These are phyloP conservation scores for Telmatherina bonti DNA, from an alignment of 2,797 vertebrate species.

Conservation along the genomic window DNA sequence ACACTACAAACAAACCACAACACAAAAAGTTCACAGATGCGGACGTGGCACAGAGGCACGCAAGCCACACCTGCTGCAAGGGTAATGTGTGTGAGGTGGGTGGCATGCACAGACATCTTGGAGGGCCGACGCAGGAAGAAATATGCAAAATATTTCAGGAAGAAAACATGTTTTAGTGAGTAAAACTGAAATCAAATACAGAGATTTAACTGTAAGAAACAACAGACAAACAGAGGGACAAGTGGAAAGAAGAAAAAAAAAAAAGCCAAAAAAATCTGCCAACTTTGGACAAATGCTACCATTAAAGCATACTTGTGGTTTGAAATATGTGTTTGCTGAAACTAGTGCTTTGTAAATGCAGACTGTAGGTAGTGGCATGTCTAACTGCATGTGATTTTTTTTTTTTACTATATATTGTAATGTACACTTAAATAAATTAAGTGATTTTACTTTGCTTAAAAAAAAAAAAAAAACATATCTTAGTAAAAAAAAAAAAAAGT, in stretches of 20 bases:
- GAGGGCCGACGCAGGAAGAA: conserved; percentile 22
- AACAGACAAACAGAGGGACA: conserved; percentile 6
- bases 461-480: no score
- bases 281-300: conserved; percentile 35
- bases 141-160: conserved; percentile 6
- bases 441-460: conserved; percentile 2
- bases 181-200: conserved; percentile 32
- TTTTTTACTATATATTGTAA: conserved; percentile 37
- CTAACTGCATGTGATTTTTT: conserved; percentile 33
- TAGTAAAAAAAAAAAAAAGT: conserved; percentile 21
- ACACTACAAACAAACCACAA: conserved; percentile 72
- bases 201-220: conserved; percentile 5
- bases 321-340: conserved; percentile 50
- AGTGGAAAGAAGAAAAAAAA: conserved; percentile 16
- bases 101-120: conserved; percentile 30
- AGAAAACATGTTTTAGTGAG: conserved; percentile 19
- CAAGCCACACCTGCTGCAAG: conserved; percentile 59
- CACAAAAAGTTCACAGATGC: conserved; percentile 58
- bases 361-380: conserved; percentile 31
- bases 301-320: conserved; percentile 74
- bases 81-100: conserved; percentile 32
- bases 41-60: conserved; percentile 50
- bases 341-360: conserved; percentile 36
- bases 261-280: conserved; percentile 28
- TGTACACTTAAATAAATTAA: conserved; percentile 23